phyloP scores from a whole-genome alignment of 2,888 invertebrate genomes.

The Drosophila limbata region DNA sequence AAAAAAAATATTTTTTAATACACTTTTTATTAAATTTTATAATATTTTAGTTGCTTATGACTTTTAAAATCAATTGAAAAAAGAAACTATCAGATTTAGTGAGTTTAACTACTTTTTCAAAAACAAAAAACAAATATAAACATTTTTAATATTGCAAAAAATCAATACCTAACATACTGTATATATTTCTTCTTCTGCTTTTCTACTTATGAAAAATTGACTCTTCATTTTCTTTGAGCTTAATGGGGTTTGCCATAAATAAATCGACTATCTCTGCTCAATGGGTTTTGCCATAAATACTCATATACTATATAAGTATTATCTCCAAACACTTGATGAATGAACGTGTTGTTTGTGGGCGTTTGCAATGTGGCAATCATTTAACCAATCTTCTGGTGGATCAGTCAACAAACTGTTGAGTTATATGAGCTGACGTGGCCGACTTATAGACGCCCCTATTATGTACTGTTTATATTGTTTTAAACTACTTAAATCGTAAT shows the following conservation, averaged over 20 bases:
- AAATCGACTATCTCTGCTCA: slow-evolving; percentile 30
- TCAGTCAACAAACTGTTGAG: slow-evolving; percentile 12
- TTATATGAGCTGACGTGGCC: slow-evolving; percentile 54
- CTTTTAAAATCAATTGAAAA: too few species aligned
- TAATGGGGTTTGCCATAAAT: slow-evolving; percentile 14
- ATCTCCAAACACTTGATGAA: slow-evolving; percentile 15
- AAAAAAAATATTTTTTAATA: neutral
- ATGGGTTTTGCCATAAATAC: slow-evolving; percentile 13
- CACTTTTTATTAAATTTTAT: too few species aligned
- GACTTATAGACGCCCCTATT: slow-evolving; percentile 28
- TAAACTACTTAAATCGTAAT: slow-evolving; percentile 20
- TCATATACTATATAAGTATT: neutral
- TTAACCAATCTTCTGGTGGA: slow-evolving; percentile 17
- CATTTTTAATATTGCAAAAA: too few species aligned
- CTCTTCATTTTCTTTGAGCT: slow-evolving; percentile 44
- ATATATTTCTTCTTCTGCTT: neutral
- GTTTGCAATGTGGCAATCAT: slow-evolving; percentile 25
- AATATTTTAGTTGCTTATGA: too few species aligned
- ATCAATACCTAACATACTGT: neutral
- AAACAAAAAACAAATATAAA: too few species aligned
- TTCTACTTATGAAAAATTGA: neutral
- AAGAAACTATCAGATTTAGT: too few species aligned
- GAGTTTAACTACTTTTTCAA: too few species aligned
- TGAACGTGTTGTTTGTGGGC: slow-evolving; percentile 28
- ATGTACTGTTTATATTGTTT: slow-evolving; percentile 3